These are phyloP conservation scores for Carabus problematicus DNA, from an alignment of 2,888 invertebrate genomes.

Conservation along the genomic window DNA sequence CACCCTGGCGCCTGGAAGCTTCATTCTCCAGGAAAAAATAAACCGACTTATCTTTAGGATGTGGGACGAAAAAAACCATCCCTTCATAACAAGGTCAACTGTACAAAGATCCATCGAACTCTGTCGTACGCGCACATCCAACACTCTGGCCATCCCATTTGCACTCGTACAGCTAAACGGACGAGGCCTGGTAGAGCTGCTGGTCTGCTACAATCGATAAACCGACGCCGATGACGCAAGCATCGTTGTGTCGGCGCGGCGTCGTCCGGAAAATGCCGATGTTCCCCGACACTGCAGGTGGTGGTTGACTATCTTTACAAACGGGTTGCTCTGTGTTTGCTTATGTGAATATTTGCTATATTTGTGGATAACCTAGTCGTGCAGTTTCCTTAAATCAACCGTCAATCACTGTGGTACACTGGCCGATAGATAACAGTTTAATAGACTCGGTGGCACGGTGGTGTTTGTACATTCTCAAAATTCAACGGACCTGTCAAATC, in stretches of 20 bases:
- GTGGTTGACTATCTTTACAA: conserved; percentile 59
- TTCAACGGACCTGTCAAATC: too few relatives aligned
- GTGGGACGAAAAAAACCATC: conserved; percentile 52
- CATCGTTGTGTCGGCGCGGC: conserved; percentile 55
- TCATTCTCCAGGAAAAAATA: conserved; percentile 49
- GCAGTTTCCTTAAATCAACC: neutral
- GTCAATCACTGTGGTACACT: neutral
- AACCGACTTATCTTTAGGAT: conserved; percentile 56
- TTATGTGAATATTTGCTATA: conserved; percentile 47
- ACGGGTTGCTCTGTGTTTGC: conserved; percentile 53
- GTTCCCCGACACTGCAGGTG: conserved; percentile 58
- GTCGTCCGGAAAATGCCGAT: conserved; percentile 55
- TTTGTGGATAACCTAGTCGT: conserved; percentile 33
- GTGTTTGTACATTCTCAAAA: neutral
- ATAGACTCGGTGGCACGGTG: neutral
- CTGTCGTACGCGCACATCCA: neutral
- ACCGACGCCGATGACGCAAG: conserved; percentile 60
- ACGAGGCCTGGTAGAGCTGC: conserved; percentile 30
- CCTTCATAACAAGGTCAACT: conserved; percentile 42
- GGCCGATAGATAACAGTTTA: neutral
- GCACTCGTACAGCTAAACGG: conserved; percentile 17
- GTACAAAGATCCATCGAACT: conserved; percentile 1
- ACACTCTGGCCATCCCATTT: conserved; percentile 11
- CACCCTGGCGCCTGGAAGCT: too few relatives aligned
- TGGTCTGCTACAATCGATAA: conserved; percentile 56